These are phyloP conservation scores for Paguma larvata DNA, from an alignment of 2,797 vertebrate species.

Conservation along the genomic window DNA sequence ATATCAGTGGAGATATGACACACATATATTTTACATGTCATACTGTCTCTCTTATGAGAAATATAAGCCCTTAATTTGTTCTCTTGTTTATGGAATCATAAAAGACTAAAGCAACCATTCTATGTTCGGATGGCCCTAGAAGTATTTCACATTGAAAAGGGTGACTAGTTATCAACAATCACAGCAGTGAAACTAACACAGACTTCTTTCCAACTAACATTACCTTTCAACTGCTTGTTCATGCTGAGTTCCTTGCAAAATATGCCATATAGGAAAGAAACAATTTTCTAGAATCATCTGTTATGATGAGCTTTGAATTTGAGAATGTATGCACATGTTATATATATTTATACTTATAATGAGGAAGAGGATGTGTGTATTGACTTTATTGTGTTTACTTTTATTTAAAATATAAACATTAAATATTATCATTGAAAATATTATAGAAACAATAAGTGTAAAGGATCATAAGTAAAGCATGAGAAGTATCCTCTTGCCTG, in stretches of 20 bases:
- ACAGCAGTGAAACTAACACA: neutral
- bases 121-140: neutral
- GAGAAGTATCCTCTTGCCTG: neutral
- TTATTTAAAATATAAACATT: neutral
- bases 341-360: neutral
- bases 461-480: neutral
- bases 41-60: neutral
- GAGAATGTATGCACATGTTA: neutral
- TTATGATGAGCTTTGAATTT: neutral
- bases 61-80: neutral
- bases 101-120: slow-evolving; percentile 15
- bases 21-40: neutral
- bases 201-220: neutral
- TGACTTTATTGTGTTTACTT: neutral
- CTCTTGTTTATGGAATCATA: neutral
- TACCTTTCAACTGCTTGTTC: neutral
- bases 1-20: neutral
- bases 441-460: neutral
- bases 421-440: slow-evolving; percentile 36
- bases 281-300: neutral
- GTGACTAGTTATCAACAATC: slow-evolving; percentile 23
- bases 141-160: neutral
- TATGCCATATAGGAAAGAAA: neutral
- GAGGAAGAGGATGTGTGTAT: neutral
- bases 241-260: neutral